Conservation (phyloP, 2,797 vertebrate species). For the Champsocephalus gunnari region DNA sequence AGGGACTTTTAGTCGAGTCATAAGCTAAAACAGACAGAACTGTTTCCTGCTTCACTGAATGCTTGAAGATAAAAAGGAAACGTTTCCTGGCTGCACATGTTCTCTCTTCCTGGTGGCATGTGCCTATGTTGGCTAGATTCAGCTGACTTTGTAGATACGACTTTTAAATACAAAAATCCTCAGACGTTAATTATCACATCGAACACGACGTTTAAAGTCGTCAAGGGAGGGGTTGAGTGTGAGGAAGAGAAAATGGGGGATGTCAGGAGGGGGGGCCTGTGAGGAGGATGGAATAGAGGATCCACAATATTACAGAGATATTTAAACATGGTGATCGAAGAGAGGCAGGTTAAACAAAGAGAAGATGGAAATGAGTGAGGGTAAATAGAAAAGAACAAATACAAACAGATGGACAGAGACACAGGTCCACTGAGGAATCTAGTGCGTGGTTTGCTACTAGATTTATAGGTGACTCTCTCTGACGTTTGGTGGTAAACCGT, state of each 20-base stretch:
- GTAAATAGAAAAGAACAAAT: constrained; percentile 99
- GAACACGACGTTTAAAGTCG: constrained; percentile 43
- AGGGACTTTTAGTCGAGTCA: not conserved
- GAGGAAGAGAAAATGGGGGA: constrained; percentile 61
- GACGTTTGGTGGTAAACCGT: constrained; percentile 98
- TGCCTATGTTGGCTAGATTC: constrained; percentile 11
- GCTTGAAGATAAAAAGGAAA: constrained; percentile 41
- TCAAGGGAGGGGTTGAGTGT: constrained; percentile 30
- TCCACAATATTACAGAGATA: constrained; percentile 50
- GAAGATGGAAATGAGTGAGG: constrained; percentile 76
- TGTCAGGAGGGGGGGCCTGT: constrained; percentile 43
- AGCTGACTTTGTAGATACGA: constrained; percentile 15
- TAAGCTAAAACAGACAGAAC: constrained; percentile 3
- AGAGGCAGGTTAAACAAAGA: constrained; percentile 89
- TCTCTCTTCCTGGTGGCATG: not conserved
- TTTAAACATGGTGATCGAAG: constrained; percentile 64
- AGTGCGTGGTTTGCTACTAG: constrained; percentile 99
- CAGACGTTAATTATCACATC: constrained; percentile 17
- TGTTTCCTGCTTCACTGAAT: not conserved
- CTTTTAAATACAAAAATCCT: constrained; percentile 34
- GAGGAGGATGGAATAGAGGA: constrained; percentile 46
- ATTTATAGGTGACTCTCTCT: constrained; percentile 99
- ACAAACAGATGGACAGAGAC: constrained; percentile 99
- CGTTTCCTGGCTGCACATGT: constrained; percentile 39
- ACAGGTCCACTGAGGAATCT: constrained; percentile 99